Base-by-base conservation (phyloP, 2,888 invertebrate genomes). In the Digitonthophagus gazella region DNA sequence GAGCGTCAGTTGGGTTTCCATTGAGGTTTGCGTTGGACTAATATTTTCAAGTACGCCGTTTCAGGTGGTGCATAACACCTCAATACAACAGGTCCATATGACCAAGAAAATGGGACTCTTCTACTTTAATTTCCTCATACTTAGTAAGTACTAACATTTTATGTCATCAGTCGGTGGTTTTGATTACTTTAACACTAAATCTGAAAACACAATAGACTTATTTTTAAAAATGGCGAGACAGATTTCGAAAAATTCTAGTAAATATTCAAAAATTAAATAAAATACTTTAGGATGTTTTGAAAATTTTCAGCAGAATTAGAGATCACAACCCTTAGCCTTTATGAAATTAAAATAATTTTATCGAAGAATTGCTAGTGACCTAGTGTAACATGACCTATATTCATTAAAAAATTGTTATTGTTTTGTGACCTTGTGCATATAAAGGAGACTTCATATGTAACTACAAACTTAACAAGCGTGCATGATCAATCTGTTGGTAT, bases 11-110 rank as follows among this genome's bases (percentile, higher is more conserved):
- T 19, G 18, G 61, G 18, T 61, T 61, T 18, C 61, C 61, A 61
- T 61, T 16, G n/a, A n/a, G 18, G 61, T 18, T 19, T 61, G 61
- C 61, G 61, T 61, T 15, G 61, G 19, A n/a, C 61, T 61, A 61
- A 5, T 20, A 61, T 61, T 61, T 20, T 19, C 19, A 61, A 19
- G 28, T 44, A 44, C 18, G 61, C 18, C n/a, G 6, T 61, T 61
- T 61, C 61, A 61, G 61, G 61, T 61, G 61, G 61, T 61, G 61
- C 18, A 19, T 3, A 20, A 61, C 18, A n/a, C 20, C 61, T 19
- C 18, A 18, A 61, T n/a, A 2, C 15, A 58, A 20, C n/a, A 16
- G n/a, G 15, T 19, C 61, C 2, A 19, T 19, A 61, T 61, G 61
- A 19, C 61, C 20, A 61, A 16, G 5, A 18, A 20, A 18, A 19